Conservation (phyloP, 2,888 invertebrate species). For the Lithophane semibrunnea region DNA sequence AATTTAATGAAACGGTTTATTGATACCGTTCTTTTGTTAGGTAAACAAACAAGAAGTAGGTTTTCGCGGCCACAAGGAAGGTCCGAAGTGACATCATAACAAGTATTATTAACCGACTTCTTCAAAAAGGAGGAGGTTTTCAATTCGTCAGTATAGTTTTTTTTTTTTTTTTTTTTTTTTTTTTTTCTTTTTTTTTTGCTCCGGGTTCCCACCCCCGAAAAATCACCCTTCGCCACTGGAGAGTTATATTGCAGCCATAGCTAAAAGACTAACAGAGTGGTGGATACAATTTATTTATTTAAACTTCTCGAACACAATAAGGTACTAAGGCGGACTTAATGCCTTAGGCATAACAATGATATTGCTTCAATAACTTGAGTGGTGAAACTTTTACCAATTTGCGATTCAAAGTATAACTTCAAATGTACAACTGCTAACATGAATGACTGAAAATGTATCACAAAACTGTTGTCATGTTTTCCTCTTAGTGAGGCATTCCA, state of each 20-base stretch:
- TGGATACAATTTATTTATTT: neutral
- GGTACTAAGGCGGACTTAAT: neutral
- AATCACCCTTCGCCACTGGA: too few species aligned
- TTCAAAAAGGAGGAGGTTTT: too few species aligned
- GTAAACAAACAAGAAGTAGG: too few species aligned
- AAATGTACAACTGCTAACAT: neutral
- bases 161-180: too few species aligned
- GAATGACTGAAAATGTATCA: neutral
- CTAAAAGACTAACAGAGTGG: neutral
- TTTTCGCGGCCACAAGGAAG: too few species aligned
- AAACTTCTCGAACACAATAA: neutral
- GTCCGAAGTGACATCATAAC: too few species aligned
- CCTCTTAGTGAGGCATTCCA: neutral
- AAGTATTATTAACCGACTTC: too few species aligned
- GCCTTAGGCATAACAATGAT: neutral
- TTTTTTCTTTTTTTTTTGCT: too few species aligned
- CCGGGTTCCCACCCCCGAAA: too few species aligned
- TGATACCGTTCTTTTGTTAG: too few species aligned
- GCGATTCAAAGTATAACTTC: neutral
- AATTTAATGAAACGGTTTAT: too few species aligned
- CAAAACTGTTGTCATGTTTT: neutral
- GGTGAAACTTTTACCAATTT: neutral
- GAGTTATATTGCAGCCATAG: neutral
- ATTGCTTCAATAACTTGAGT: neutral
- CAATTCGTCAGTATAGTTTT: too few species aligned